Conservation (phyloP, 2,113 vertebrate species). For the Cinclus cinclus region DNA sequence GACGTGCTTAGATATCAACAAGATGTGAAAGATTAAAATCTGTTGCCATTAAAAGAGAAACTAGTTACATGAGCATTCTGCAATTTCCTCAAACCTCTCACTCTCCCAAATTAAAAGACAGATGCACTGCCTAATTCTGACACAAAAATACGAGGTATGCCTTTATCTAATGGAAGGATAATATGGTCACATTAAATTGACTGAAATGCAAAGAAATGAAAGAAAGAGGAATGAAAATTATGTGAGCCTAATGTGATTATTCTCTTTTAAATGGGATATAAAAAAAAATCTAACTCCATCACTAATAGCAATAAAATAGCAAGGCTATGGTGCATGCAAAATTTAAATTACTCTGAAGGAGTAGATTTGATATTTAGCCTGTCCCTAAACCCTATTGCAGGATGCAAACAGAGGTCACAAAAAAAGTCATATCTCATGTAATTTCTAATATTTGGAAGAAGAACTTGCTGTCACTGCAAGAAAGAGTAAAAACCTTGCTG, state of each 20-base stretch:
- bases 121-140: not conserved
- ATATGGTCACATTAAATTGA: slow-evolving; percentile 2
- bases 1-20: slow-evolving; percentile 11
- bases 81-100: slow-evolving; percentile 19
- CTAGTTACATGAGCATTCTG: slow-evolving; percentile 2
- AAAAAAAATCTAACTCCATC: not conserved
- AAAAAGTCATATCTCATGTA: not conserved
- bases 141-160: not conserved
- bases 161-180: slow-evolving; percentile 20
- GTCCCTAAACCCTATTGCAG: not conserved
- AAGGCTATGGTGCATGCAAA: not conserved
- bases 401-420: not conserved
- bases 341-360: not conserved
- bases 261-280: not conserved
- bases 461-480: not conserved
- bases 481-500: not conserved
- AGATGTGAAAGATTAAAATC: slow-evolving; percentile 24
- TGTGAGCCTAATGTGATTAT: not conserved
- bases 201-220: not conserved
- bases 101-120: slow-evolving; percentile 21
- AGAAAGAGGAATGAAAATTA: not conserved
- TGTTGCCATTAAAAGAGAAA: not conserved
- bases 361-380: not conserved
- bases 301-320: not conserved
- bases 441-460: not conserved